These are phyloP conservation scores for Cephalotes varians DNA, from an alignment of 2,888 invertebrate species.

Conservation along the genomic window DNA sequence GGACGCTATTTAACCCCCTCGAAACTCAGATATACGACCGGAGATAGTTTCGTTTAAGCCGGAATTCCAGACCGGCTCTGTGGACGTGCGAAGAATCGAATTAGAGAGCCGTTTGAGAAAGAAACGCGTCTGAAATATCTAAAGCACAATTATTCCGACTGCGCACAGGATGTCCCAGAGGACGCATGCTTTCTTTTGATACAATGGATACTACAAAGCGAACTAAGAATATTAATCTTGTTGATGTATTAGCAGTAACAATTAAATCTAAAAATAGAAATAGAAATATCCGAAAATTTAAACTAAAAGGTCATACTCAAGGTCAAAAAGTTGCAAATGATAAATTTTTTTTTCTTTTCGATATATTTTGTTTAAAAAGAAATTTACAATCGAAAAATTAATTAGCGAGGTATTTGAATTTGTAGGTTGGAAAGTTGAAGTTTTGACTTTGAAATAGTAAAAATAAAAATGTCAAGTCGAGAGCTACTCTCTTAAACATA, in stretches of 20 bases:
- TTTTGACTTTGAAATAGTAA: background rate
- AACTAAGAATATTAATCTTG: conserved; percentile 29
- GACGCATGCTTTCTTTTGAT: conserved; percentile 1
- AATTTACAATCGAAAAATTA: background rate
- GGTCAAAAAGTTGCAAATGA: background rate
- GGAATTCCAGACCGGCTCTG: conserved; percentile 44
- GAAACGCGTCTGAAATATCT: conserved; percentile 54
- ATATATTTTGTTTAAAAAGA: background rate
- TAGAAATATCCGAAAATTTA: background rate
- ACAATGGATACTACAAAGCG: conserved; percentile 29
- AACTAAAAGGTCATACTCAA: too few relatives aligned
- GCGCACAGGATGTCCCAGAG: background rate
- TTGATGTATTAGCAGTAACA: background rate
- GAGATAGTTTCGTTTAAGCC: conserved; percentile 56
- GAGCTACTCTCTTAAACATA: background rate
- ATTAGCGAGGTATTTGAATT: background rate
- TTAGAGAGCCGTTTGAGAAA: conserved; percentile 53
- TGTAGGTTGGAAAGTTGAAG: background rate
- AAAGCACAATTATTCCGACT: conserved; percentile 34
- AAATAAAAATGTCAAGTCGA: background rate
- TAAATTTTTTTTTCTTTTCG: background rate
- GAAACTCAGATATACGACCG: conserved; percentile 52
- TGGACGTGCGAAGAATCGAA: conserved; percentile 51
- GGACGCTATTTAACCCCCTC: conserved; percentile 48
- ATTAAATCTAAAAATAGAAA: conserved; percentile 15